Base-by-base conservation (phyloP, 2,797 vertebrate genomes). In the Syngnathus acus region DNA sequence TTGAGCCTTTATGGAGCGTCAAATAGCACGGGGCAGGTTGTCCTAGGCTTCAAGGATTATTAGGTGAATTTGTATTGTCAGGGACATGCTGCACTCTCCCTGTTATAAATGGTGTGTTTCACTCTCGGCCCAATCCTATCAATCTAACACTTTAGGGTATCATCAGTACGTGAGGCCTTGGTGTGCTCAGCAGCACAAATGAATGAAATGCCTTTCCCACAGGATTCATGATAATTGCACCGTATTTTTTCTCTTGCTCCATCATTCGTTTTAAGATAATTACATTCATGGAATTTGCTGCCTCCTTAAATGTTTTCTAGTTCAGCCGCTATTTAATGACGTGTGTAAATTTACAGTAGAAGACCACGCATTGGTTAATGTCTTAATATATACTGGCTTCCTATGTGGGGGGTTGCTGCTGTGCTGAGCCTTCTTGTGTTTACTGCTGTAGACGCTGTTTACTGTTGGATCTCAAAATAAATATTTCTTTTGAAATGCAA, bases 401-500 rank as follows among this genome's bases (percentile, higher is more conserved):
- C 48, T 57, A 13, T 50, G 39, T 61, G 40, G 59, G 64, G 67
- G 50, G 66, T 72, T 32, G 32, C 0, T 32, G 32, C 32, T 32
- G 32, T 32, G 32, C 65, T n/a, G 21, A 72, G 65, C 63, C 67
- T 64, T 61, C 65, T 64, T 39, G 43, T 68, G 66, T 75, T 75
- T 71, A 21, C 69, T 65, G 50, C 70, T 60, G 45, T 57, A 45
- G 60, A 75, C 66, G 78, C 50, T 55, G 43, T 78, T 71, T 74
- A 62, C 59, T 68, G 66, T 70, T 70, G 68, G 39, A 77, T 84
- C 79, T 80, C 59, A 79, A 81, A 74, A 81, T 81, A 82, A 72
- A 79, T 68, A 80, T 77, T 65, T 67, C 68, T 62, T 84, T 82
- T 84, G 78, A 86, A 81, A 84, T 88, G 79, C 72, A 84, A 84